Percentiles rank a stretch among this genome's conserved stretches.
Conservation (phyloP, 2,888 invertebrate genomes). For the Neria commutata region DNA sequence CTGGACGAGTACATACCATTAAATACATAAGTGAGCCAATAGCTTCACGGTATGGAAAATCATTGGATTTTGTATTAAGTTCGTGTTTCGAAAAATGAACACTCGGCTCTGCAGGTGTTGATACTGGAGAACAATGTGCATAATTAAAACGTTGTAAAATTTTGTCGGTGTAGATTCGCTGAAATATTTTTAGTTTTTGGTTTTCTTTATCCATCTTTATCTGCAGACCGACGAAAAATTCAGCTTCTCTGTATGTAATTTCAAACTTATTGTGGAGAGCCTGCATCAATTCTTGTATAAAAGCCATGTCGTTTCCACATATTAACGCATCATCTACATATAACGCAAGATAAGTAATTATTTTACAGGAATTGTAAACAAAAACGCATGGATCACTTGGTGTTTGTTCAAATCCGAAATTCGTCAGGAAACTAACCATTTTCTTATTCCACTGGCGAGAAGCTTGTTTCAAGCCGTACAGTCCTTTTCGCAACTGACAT, state of each 20-base stretch:
- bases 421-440: constrained; percentile 20
- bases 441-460: constrained; percentile 25
- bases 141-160: constrained; percentile 4
- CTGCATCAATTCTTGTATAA: constrained; percentile 9
- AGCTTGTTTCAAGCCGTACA: constrained; percentile 31
- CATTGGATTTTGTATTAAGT: background rate
- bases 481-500: constrained; percentile 27
- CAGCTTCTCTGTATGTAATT: constrained; percentile 21
- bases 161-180: constrained; percentile 12
- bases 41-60: constrained; percentile 23
- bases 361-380: constrained; percentile 9
- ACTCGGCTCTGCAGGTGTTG: constrained; percentile 20
- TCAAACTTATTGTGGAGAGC: constrained; percentile 16
- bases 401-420: constrained; percentile 25
- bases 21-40: constrained; percentile 25
- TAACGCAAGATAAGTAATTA: constrained; percentile 30
- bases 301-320: constrained; percentile 20
- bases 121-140: constrained; percentile 1
- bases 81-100: constrained; percentile 14
- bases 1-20: constrained; percentile 21
- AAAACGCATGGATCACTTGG: constrained; percentile 24
- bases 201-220: constrained; percentile 19
- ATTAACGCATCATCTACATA: constrained; percentile 43
- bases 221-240: constrained; percentile 21
- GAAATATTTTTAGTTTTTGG: constrained; percentile 15